Base-by-base conservation (phyloP, 2,797 vertebrate genomes). In the Amblyopsis hoosieri region DNA sequence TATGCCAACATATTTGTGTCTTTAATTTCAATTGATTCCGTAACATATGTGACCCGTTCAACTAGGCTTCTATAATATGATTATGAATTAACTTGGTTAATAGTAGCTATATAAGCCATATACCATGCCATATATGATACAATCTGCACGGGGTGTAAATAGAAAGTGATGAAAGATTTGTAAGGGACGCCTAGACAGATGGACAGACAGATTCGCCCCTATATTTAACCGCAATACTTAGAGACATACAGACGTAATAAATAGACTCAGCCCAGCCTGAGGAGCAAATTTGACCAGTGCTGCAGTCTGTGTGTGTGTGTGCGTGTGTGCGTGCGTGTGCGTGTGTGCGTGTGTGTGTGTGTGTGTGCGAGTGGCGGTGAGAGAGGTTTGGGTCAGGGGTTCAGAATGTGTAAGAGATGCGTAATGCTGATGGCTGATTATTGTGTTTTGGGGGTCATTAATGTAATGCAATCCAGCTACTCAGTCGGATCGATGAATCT, bases 161-260 rank as follows among this genome's bases (percentile, higher is more conserved):
- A 17, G 65, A 75, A 74, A 69, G 58, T 59, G 57, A 13, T 45
- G 60, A 45, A 47, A 71, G 70, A 75, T 59, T 54, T 67, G 53
- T 72, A 61, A 70, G 48, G 52, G 66, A 83, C 76, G 76, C 68
- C 65, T 7, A 83, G 86, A 84, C 87, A 84, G 75, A 83, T 85
- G 79, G 81, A 86, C 66, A 69, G 78, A 70, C 86, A 72, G 79
- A 87, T 87, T 84, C 80, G 78, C 61, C 78, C 76, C 90, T 91
- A 90, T 91, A 90, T 90, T 85, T 89, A 91, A 84, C 82, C 71
- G 63, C 79, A 80, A 64, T 60, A 69, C 69, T 17, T 71, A 79
- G 19, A 83, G 66, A 83, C 85, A 83, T 74, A 80, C 85, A 85
- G 67, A 61, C 64, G 87, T 75, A 90, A 87, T 90, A 92, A 91